A percentile compares a stretch with the other conserved stretches of the same genome.
These are phyloP conservation scores for Stictonetta naevosa DNA, from an alignment of 2,113 vertebrate genomes.

Conservation along the genomic window DNA sequence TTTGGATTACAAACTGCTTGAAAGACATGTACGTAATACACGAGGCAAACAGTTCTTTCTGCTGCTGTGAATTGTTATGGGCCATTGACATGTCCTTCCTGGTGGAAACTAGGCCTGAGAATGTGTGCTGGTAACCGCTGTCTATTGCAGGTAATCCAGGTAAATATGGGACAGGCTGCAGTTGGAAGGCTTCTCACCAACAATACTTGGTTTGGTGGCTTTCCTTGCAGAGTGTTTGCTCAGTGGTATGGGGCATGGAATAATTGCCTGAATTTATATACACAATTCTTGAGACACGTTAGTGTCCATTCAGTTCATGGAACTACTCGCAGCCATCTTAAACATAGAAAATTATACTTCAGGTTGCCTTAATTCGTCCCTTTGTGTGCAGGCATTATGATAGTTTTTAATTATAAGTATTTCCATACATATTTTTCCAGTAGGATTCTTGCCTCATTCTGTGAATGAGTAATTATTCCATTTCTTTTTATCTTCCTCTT, in stretches of 20 bases:
- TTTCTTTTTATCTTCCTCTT: slow-evolving; percentile 71
- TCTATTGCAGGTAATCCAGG: not conserved
- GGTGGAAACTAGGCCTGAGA: not conserved
- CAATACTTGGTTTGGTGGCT: not conserved
- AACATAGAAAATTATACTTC: not conserved
- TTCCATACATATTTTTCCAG: slow-evolving; percentile 66
- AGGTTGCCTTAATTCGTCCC: slow-evolving; percentile 17
- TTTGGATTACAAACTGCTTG: not conserved
- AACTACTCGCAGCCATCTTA: not conserved
- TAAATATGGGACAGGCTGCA: not conserved
- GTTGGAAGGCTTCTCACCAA: not conserved
- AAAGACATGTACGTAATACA: rapidly evolving
- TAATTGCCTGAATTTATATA: not conserved
- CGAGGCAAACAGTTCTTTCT: not conserved
- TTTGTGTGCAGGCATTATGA: slow-evolving; percentile 49
- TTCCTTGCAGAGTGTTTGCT: not conserved
- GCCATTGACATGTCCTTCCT: not conserved
- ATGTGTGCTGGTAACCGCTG: not conserved
- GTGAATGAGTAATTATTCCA: slow-evolving; percentile 65
- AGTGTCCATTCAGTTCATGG: not conserved
- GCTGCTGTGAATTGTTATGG: not conserved
- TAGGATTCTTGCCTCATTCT: slow-evolving; percentile 63
- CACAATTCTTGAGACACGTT: not conserved
- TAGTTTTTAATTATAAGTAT: slow-evolving; percentile 58
- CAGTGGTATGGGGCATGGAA: not conserved